Percentiles rank a stretch among this genome's conserved stretches.
Conservation (phyloP, 2,113 vertebrate species). For the Microcebus ravelobensis region DNA sequence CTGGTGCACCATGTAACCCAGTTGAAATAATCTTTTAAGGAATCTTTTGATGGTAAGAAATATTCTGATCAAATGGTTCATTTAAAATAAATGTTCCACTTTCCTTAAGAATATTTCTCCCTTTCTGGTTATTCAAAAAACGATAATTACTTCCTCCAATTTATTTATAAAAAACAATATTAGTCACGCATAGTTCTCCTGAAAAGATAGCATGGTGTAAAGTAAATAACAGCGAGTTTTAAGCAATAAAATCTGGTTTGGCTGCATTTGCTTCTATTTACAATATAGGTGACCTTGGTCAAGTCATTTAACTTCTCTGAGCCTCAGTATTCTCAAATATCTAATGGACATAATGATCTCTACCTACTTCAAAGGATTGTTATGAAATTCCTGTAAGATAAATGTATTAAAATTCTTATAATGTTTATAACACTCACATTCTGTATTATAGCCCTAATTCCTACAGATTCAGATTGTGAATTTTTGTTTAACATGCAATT, state of each 20-base stretch:
- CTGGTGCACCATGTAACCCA: neutral
- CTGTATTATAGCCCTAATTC: neutral
- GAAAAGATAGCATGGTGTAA: neutral
- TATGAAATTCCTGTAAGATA: neutral
- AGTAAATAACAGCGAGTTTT: neutral
- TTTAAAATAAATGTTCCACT: neutral
- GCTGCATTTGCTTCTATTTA: neutral
- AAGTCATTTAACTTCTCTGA: neutral
- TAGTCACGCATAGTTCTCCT: neutral
- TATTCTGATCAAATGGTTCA: neutral
- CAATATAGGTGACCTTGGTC: neutral
- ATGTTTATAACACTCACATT: neutral
- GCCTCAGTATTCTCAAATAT: neutral
- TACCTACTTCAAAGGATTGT: neutral
- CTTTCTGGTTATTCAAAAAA: neutral
- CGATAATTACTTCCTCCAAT: neutral
- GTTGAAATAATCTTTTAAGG: neutral
- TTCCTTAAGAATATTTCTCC: neutral
- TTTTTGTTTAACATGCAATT: conserved; percentile 15
- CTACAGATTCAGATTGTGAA: neutral
- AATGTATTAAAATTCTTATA: neutral
- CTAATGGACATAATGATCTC: neutral
- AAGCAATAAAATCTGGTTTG: neutral
- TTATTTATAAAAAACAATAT: neutral
- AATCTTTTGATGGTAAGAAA: conserved; percentile 4